A percentile compares a stretch with the other conserved stretches of the same genome.
Conservation (phyloP, 1,140 invertebrate genomes). For the Solenopsis fugax region DNA sequence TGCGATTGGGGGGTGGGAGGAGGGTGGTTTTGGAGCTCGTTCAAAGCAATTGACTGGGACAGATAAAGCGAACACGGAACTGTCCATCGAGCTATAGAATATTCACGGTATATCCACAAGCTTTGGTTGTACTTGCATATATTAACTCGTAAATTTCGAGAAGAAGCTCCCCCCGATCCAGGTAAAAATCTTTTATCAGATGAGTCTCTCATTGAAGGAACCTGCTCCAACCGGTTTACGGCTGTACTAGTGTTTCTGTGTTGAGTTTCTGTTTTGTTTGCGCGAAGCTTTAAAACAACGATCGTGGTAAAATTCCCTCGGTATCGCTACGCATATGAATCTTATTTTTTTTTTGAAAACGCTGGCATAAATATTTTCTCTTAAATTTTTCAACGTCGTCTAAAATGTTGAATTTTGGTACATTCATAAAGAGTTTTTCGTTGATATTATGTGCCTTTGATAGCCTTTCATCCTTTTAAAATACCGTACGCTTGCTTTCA, state of each 20-base stretch:
- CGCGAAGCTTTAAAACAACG: background rate
- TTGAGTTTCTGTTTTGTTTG: background rate
- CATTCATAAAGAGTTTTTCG: background rate
- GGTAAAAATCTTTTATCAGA: slow-evolving; percentile 12
- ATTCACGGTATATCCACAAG: slow-evolving; percentile 39
- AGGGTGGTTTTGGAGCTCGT: slow-evolving; percentile 27
- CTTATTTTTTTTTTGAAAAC: background rate
- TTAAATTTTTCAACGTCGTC: background rate
- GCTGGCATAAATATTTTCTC: background rate
- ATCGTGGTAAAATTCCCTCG: background rate
- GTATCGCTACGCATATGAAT: background rate
- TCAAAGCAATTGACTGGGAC: slow-evolving; percentile 37
- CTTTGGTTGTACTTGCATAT: background rate
- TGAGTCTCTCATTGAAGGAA: slow-evolving; percentile 27
- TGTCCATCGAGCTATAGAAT: slow-evolving; percentile 15
- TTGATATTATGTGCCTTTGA: background rate
- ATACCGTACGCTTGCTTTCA: background rate
- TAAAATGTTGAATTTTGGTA: background rate
- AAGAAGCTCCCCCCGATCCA: background rate
- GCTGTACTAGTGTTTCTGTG: background rate
- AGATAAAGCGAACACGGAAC: slow-evolving; percentile 34
- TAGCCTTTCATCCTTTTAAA: background rate
- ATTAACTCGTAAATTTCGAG: slow-evolving; percentile 25
- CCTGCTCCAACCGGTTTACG: slow-evolving; percentile 23
- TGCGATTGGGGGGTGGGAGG: background rate